A percentile compares a stretch with the other conserved stretches of the same genome.
Conservation (phyloP, 23 tunicate genomes). For the Clavelina lepadiformis region DNA sequence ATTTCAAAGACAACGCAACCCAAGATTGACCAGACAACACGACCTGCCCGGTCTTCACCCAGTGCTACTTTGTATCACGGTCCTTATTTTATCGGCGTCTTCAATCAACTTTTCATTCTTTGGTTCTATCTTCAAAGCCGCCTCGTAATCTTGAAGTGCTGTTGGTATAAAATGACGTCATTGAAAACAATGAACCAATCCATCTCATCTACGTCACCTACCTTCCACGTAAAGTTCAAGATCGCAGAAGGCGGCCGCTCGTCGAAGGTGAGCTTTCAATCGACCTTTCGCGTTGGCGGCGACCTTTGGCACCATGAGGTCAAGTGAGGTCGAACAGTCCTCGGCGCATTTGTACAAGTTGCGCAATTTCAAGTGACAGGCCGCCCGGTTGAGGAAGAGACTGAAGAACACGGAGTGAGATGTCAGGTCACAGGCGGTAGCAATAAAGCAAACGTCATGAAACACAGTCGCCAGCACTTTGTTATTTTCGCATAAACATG, state of each 20-base stretch:
- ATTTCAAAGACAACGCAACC: too few species aligned
- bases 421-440: background rate
- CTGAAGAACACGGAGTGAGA: constrained; percentile 3
- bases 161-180: background rate
- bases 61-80: constrained; percentile 59
- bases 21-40: background rate
- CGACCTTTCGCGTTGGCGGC: constrained; percentile 74
- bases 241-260: constrained; percentile 78
- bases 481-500: too few species aligned
- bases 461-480: too few species aligned
- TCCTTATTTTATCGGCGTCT: constrained; percentile 71
- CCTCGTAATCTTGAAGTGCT: constrained; percentile 82
- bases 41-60: background rate
- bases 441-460: too few species aligned
- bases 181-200: background rate
- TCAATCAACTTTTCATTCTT: constrained; percentile 43
- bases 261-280: constrained; percentile 68
- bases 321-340: constrained; percentile 79
- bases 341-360: constrained; percentile 85
- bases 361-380: constrained; percentile 79
- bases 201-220: background rate
- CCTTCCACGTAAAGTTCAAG: constrained; percentile 90
- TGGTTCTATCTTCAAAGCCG: constrained; percentile 85
- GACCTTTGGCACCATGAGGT: constrained; percentile 69
- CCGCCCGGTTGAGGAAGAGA: constrained; percentile 72